These are phyloP conservation scores for Propithecus deckenii DNA, from an alignment of 2,797 vertebrate genomes.

Conservation along the genomic window DNA sequence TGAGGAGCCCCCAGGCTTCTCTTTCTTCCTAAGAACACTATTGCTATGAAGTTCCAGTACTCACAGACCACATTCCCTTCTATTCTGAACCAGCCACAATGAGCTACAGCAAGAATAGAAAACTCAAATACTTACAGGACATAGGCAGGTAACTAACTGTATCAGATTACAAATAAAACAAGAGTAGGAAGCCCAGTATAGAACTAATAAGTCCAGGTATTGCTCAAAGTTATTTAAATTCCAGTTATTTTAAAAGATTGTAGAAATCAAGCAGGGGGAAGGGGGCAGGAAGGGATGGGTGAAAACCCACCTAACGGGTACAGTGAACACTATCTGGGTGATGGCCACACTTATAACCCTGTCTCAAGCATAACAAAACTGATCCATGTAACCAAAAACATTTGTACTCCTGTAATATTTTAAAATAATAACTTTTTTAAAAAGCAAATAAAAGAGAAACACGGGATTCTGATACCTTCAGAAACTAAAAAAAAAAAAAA, in stretches of 20 bases:
- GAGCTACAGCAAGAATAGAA: not conserved
- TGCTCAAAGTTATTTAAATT: not conserved
- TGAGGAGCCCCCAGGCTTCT: not conserved
- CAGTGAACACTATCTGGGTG: too few species aligned
- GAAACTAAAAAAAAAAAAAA: too few species aligned
- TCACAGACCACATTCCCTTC: not conserved
- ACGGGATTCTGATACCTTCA: too few species aligned
- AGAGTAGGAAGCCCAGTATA: not conserved
- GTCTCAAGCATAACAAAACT: too few species aligned
- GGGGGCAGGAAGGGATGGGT: too few species aligned
- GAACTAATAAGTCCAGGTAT: not conserved
- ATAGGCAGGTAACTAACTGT: not conserved
- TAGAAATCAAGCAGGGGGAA: too few species aligned
- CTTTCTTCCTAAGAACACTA: not conserved
- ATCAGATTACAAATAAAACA: not conserved
- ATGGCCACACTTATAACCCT: too few species aligned
- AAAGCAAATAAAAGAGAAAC: too few species aligned
- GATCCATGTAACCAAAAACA: too few species aligned
- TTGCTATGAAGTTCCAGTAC: not conserved
- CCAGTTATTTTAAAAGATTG: constrained; percentile 23
- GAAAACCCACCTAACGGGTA: too few species aligned
- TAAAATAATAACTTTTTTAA: too few species aligned
- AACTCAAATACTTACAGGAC: not conserved
- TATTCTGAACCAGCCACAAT: not conserved
- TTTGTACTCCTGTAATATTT: too few species aligned